Percentiles rank a stretch among this genome's conserved stretches.
phyloP scores from a whole-genome alignment of 2,797 vertebrate species.

The Cheirogaleus major region DNA sequence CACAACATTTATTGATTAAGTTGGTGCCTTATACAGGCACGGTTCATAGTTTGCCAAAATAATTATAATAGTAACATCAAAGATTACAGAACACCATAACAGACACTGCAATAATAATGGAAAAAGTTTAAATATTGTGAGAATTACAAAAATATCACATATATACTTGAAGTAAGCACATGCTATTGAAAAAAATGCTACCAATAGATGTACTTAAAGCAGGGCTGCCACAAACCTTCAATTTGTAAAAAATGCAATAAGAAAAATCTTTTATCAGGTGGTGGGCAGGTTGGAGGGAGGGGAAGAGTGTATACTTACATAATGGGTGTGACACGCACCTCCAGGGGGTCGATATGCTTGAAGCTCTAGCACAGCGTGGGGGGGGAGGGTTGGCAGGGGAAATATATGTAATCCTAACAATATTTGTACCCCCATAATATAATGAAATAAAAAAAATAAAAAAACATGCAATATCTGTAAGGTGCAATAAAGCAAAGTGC shows the following conservation, averaged over 20 bases:
- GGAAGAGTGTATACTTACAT: too few relatives aligned
- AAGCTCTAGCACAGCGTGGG: too few relatives aligned
- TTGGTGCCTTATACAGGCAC: not conserved
- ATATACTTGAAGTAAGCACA: not conserved
- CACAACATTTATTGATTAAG: not conserved
- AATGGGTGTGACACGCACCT: too few relatives aligned
- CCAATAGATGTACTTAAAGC: not conserved
- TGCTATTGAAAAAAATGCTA: not conserved
- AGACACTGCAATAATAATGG: not conserved
- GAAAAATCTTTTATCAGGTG: too few relatives aligned
- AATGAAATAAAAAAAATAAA: not conserved
- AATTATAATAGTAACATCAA: not conserved
- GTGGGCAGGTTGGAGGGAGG: too few relatives aligned
- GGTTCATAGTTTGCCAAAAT: not conserved
- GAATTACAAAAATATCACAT: not conserved
- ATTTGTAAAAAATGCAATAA: not conserved
- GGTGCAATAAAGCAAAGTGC: not conserved
- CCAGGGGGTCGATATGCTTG: too few relatives aligned
- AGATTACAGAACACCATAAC: not conserved
- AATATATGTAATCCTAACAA: too few relatives aligned
- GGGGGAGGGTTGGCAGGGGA: too few relatives aligned
- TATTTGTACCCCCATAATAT: too few relatives aligned
- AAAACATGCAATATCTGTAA: not conserved
- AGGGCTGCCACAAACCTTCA: not conserved
- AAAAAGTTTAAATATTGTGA: not conserved